These are phyloP conservation scores for Molorchus minor DNA, from an alignment of 2,888 invertebrate species.

Conservation along the genomic window DNA sequence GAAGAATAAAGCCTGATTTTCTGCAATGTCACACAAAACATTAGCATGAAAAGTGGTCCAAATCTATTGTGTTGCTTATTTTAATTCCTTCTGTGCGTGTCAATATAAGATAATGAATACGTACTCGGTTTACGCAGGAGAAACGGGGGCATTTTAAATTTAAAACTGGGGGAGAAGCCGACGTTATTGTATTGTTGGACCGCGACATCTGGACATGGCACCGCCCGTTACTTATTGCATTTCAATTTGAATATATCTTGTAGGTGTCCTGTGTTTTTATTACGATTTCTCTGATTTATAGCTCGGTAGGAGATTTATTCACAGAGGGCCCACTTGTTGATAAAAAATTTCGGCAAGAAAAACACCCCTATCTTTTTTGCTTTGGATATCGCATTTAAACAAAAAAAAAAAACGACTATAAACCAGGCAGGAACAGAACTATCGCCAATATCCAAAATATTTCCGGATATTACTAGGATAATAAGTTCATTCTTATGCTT, in stretches of 20 bases:
- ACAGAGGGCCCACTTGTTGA: no score
- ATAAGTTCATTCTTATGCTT: no score
- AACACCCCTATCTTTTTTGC: no score
- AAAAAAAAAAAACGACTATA: no score
- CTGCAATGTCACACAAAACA: slow-evolving; percentile 48
- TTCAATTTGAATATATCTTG: neutral
- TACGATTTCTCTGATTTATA: no score
- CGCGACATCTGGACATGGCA: slow-evolving; percentile 19
- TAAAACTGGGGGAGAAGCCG: slow-evolving; percentile 8
- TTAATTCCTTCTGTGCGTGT: slow-evolving; percentile 27
- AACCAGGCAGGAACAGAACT: no score
- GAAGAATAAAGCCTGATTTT: slow-evolving; percentile 52
- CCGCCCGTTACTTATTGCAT: neutral
- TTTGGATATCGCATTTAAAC: no score
- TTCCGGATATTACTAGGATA: no score
- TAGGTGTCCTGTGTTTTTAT: no score
- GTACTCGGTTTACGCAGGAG: neutral
- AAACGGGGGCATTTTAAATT: slow-evolving; percentile 12
- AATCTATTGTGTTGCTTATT: slow-evolving; percentile 33
- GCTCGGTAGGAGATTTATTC: no score
- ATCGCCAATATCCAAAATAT: no score
- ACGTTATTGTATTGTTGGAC: neutral
- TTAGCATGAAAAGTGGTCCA: slow-evolving; percentile 35
- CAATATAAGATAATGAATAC: slow-evolving; percentile 23
- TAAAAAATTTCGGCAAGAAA: no score